phyloP scores from a whole-genome alignment of 2,888 invertebrate genomes.

The Hesperia comma region DNA sequence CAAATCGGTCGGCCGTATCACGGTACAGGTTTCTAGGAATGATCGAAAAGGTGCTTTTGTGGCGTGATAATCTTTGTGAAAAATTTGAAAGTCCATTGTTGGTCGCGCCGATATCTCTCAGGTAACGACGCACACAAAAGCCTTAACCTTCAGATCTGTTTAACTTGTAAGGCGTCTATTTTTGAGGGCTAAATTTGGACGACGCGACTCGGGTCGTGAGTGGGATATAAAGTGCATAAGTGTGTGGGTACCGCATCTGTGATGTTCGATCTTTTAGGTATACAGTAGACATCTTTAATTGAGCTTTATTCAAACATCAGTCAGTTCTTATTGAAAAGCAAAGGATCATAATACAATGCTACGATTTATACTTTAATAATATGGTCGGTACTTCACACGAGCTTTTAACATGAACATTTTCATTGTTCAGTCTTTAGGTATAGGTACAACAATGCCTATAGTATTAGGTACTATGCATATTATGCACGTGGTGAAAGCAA shows the following conservation, averaged over 20 bases:
- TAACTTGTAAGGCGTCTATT: conserved; percentile 34
- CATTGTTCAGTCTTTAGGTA: too few species aligned
- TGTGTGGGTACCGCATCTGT: not conserved
- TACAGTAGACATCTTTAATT: too few species aligned
- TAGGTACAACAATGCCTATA: too few species aligned
- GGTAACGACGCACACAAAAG: conserved; percentile 30
- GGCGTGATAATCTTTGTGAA: conserved; percentile 36
- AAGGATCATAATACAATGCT: too few species aligned
- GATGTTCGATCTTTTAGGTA: too few species aligned
- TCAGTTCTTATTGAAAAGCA: too few species aligned
- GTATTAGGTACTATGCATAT: too few species aligned
- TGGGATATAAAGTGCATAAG: conserved; percentile 9
- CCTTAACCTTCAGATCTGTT: conserved; percentile 27
- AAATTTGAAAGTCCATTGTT: conserved; percentile 47
- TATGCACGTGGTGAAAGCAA: too few species aligned
- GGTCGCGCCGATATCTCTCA: conserved; percentile 15
- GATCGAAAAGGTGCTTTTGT: conserved; percentile 31
- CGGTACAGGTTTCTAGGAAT: conserved; percentile 39
- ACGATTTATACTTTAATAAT: too few species aligned
- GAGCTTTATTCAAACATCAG: too few species aligned
- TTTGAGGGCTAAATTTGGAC: conserved; percentile 35
- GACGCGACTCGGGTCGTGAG: conserved; percentile 38
- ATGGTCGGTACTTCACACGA: too few species aligned
- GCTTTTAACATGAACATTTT: too few species aligned
- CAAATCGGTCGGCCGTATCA: conserved; percentile 36